phyloP scores from a whole-genome alignment of 1,140 invertebrate species.

The Asobara japonica region DNA sequence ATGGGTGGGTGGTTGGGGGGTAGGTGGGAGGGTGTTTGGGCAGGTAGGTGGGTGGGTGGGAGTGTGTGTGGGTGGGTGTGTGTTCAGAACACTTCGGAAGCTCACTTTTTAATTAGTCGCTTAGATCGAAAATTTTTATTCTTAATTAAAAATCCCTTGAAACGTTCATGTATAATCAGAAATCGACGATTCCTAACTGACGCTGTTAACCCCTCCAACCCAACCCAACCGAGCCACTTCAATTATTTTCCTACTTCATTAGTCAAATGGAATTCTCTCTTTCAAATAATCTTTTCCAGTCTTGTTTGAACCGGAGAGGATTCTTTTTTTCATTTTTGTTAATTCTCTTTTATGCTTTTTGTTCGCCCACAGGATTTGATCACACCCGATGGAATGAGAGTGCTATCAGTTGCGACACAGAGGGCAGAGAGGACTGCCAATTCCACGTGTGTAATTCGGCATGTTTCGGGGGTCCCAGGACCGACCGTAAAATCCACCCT shows the following conservation, averaged over 20 bases:
- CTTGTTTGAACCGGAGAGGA: neutral
- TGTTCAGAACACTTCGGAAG: too few relatives aligned
- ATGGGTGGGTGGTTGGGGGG: too few relatives aligned
- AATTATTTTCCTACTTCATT: constrained; percentile 6
- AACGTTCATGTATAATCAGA: too few relatives aligned
- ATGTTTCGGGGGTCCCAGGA: constrained; percentile 54
- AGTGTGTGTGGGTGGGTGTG: too few relatives aligned
- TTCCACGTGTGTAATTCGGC: constrained; percentile 52
- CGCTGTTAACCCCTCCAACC: too few relatives aligned
- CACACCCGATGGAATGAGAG: constrained; percentile 6
- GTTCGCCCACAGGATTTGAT: neutral
- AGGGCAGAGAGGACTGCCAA: constrained; percentile 17
- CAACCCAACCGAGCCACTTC: too few relatives aligned
- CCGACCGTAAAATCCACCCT: constrained; percentile 50
- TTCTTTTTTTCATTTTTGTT: neutral
- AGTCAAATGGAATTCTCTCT: constrained; percentile 1
- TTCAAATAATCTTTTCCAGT: neutral
- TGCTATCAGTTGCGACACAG: constrained; percentile 25
- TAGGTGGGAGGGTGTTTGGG: too few relatives aligned
- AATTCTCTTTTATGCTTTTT: neutral
- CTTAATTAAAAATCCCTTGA: too few relatives aligned
- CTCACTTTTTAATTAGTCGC: too few relatives aligned
- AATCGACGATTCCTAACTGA: too few relatives aligned
- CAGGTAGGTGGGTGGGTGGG: too few relatives aligned
- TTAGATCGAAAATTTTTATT: too few relatives aligned